Evolutionary conservation across 2,797 vertebrate genomes (phyloP).

Genomic region (Coracias cyanogaster): DNA sequence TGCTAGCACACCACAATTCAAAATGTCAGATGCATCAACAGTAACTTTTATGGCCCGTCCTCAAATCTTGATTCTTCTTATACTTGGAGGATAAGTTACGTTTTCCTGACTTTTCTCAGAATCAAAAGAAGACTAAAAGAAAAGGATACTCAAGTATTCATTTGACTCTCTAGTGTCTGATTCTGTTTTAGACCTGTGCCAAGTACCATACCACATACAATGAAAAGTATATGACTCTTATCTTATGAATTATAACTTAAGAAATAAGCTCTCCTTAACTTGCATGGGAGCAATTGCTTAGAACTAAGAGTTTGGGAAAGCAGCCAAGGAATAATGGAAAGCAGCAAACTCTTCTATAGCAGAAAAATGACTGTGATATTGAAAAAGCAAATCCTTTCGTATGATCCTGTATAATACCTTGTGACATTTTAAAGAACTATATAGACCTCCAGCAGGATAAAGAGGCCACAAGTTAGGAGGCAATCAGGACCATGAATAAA

Average conservation of each 20-base stretch:
- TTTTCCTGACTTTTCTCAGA: not conserved
- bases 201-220: not conserved
- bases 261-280: not conserved
- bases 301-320: not conserved
- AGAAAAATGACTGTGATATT: not conserved
- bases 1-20: not conserved
- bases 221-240: not conserved
- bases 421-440: not conserved
- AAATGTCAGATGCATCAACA: not conserved
- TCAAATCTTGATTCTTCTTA: not conserved
- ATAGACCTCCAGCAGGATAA: not conserved
- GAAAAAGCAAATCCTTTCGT: not conserved
- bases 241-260: not conserved
- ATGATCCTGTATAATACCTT: not conserved
- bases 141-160: not conserved
- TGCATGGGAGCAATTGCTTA: not conserved
- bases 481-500: not conserved
- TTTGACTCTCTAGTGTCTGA: not conserved
- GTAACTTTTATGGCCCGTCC: not conserved
- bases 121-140: not conserved
- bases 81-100: not conserved
- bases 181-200: not conserved
- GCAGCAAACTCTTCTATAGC: not conserved
- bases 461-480: not conserved
- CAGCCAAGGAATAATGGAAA: constrained; percentile 8